Base-by-base conservation (phyloP, 2,797 vertebrate genomes). In the Rhinella marina region DNA sequence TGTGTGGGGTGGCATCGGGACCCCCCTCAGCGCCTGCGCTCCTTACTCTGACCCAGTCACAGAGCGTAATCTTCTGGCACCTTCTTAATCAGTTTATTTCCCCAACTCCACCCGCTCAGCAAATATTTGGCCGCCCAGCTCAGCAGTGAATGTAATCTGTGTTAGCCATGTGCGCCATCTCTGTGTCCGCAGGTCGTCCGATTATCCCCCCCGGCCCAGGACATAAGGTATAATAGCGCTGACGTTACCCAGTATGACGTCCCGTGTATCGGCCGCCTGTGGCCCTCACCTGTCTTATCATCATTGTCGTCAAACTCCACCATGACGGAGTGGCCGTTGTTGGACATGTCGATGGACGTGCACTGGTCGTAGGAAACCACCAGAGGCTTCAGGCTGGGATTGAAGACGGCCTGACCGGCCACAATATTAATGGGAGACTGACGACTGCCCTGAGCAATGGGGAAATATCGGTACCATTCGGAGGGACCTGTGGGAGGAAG, bases 371-470 rank as follows among this genome's bases (percentile, higher is more conserved):
- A 99, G 91, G 94, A 95, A 73, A 98, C 57, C 7, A 93, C 66
- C 21, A 99, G 93, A 0, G 96, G 96, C 61, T 92, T 93, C 82
- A 99, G 94, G 70, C 32, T 93, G 84, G 95, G 91, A 3, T 99
- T 97, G 75, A 95, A 96, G 50, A 96, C 94, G 9, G 96, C 96
- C 88, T 96, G 92, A 0, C 92, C 92, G 21, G 97, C 95, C 32
- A 95, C 82, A 1, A 99, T 99, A 92, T 99, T 94, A 62, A 99
- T 97, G 59, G 98, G 98, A 80, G 98, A 99, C 88, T 99, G 98
- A 1, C 96, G 96, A 82, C 91, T 92, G 50, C 98, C 98, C 90
- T 95, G 86, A 56, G 98, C 98, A 50, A 98, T 94, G 2, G 98
- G 97, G 84, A 93, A 99, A 80, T 95, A 94, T 89, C 94, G 96